A percentile compares a stretch with the other conserved stretches of the same genome.
These are phyloP conservation scores for Liolophura sinensis DNA, from an alignment of 1,140 invertebrate genomes.

Conservation along the genomic window DNA sequence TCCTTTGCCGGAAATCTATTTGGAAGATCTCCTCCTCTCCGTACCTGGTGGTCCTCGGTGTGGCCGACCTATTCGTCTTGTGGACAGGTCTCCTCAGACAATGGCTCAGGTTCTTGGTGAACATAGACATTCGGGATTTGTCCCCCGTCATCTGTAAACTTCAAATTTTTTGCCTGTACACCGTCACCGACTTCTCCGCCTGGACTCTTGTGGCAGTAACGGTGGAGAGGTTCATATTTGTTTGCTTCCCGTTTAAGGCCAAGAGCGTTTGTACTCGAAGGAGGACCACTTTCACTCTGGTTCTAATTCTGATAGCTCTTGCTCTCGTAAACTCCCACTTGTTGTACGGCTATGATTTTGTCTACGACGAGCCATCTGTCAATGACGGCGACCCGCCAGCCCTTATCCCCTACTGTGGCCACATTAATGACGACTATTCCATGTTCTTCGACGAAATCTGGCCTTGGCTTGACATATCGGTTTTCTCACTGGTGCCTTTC, in stretches of 20 bases:
- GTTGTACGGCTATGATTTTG: slow-evolving; percentile 18
- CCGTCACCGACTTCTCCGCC: slow-evolving; percentile 24
- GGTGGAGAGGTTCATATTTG: slow-evolving; percentile 33
- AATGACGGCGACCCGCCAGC: too few species aligned
- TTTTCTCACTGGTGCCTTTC: slow-evolving; percentile 30
- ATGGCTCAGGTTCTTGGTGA: slow-evolving; percentile 17
- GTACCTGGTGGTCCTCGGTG: slow-evolving; percentile 27
- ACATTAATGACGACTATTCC: slow-evolving; percentile 13
- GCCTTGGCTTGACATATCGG: slow-evolving; percentile 35
- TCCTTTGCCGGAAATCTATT: slow-evolving; percentile 15
- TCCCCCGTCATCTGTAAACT: slow-evolving; percentile 22
- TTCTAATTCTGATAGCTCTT: slow-evolving; percentile 10
- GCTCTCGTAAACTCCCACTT: slow-evolving; percentile 29
- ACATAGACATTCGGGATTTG: slow-evolving; percentile 19
- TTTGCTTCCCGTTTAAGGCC: slow-evolving; percentile 26
- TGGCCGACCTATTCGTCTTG: slow-evolving; percentile 25
- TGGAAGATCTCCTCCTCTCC: slow-evolving; percentile 16
- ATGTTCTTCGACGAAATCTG: slow-evolving; percentile 20
- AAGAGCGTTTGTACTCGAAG: slow-evolving; percentile 20
- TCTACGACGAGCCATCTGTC: not conserved
- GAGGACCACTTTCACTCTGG: slow-evolving; percentile 12
- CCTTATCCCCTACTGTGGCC: slow-evolving; percentile 6
- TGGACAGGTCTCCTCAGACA: slow-evolving; percentile 35
- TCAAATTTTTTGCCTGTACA: slow-evolving; percentile 30
- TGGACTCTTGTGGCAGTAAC: slow-evolving; percentile 43